phyloP scores from a whole-genome alignment of 2,888 invertebrate species.

The Timema cristinae region DNA sequence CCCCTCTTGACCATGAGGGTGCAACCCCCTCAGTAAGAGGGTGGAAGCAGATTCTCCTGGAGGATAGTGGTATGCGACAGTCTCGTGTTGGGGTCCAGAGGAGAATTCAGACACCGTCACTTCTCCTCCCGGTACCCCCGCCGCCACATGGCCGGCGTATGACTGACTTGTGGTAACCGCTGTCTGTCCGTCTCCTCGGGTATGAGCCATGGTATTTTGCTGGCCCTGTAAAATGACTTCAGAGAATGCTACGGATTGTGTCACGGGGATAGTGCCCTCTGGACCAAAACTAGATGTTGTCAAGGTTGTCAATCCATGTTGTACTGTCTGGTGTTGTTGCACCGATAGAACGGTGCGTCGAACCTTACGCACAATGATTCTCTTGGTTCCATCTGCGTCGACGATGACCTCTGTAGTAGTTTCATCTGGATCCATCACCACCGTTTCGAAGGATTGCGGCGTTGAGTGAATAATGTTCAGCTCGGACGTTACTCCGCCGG shows the following conservation, averaged over 20 bases:
- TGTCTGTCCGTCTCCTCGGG: slow-evolving; percentile 55
- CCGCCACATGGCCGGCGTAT: slow-evolving; percentile 60
- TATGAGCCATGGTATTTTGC: slow-evolving; percentile 56
- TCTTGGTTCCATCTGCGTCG: slow-evolving; percentile 74
- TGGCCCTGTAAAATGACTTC: slow-evolving; percentile 65
- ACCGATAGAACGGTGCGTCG: slow-evolving; percentile 63
- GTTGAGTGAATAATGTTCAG: slow-evolving; percentile 66
- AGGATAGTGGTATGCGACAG: slow-evolving; percentile 50
- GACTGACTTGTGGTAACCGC: slow-evolving; percentile 58
- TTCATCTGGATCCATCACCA: slow-evolving; percentile 76
- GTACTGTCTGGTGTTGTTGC: slow-evolving; percentile 62
- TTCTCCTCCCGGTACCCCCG: slow-evolving; percentile 60
- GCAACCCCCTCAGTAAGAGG: slow-evolving; percentile 17
- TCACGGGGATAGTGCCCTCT: slow-evolving; percentile 21
- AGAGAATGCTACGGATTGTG: slow-evolving; percentile 55
- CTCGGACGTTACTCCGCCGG: slow-evolving; percentile 54
- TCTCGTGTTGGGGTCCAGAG: slow-evolving; percentile 56
- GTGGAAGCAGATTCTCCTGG: slow-evolving; percentile 14
- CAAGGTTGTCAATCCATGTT: slow-evolving; percentile 46
- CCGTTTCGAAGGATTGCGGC: slow-evolving; percentile 75
- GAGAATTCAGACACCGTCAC: slow-evolving; percentile 63
- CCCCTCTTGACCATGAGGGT: not conserved
- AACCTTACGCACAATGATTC: slow-evolving; percentile 71
- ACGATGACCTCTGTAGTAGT: slow-evolving; percentile 78
- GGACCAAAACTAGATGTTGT: slow-evolving; percentile 28